These are phyloP conservation scores for Chrysoperla carnea DNA, from an alignment of 1,140 invertebrate species.

Conservation along the genomic window DNA sequence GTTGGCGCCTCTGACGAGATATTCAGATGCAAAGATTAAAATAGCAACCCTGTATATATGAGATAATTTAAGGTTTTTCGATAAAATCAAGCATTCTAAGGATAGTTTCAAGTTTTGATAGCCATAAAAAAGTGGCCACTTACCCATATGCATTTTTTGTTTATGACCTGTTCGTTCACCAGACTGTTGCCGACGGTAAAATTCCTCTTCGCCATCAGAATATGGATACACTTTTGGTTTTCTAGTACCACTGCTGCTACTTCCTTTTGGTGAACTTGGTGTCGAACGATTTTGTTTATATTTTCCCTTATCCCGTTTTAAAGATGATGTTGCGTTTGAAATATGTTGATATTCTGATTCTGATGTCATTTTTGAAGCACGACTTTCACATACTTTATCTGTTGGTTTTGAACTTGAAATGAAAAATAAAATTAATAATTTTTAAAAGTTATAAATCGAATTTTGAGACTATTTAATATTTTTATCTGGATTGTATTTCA, in stretches of 20 bases:
- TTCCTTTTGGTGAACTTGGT: conserved; percentile 18
- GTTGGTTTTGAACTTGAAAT: too few species aligned
- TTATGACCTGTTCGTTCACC: conserved; percentile 12
- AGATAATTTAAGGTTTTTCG: too few species aligned
- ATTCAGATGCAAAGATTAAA: too few species aligned
- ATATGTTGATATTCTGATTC: conserved; percentile 44
- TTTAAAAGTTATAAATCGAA: too few species aligned
- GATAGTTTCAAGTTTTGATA: too few species aligned
- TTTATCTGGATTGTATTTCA: too few species aligned
- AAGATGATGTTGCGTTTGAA: conserved; percentile 31
- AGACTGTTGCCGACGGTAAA: conserved; percentile 21
- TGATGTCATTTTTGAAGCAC: conserved; percentile 11
- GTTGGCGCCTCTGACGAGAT: too few species aligned
- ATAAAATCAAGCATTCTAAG: too few species aligned
- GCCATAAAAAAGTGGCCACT: too few species aligned
- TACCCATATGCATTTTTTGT: conserved; percentile 24
- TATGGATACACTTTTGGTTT: conserved; percentile 32
- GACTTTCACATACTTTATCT: background rate
- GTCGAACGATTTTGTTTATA: conserved; percentile 16
- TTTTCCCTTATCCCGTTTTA: conserved; percentile 8
- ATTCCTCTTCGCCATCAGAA: conserved; percentile 41
- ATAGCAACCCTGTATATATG: too few species aligned
- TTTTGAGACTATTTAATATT: too few species aligned
- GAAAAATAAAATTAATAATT: too few species aligned
- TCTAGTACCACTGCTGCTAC: conserved; percentile 15